Evolutionary conservation across 2,888 invertebrate species (phyloP).

Genomic region (Dynastes grantii): DNA sequence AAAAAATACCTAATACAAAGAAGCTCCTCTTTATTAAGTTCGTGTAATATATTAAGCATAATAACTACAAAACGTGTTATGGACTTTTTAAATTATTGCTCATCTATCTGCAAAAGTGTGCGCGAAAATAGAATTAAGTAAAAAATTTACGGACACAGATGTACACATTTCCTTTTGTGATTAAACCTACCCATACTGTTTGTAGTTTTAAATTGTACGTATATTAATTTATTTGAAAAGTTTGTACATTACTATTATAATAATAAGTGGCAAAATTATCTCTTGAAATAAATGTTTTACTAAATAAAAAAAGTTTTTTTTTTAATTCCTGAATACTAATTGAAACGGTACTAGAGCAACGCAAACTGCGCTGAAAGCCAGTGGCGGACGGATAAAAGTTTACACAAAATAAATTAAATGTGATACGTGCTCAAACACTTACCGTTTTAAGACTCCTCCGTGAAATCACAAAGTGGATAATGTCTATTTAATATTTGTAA

Average conservation of each 20-base stretch:
- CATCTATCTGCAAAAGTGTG: conserved; percentile 9
- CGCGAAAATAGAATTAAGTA: background rate
- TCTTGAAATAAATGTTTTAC: conserved; percentile 45
- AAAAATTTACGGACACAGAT: background rate
- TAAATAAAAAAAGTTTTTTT: conserved; percentile 17
- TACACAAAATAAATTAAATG: too few relatives aligned
- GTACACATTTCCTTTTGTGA: conserved; percentile 30
- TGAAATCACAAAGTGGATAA: too few relatives aligned
- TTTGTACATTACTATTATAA: conserved; percentile 35
- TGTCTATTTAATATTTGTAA: too few relatives aligned
- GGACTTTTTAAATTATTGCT: conserved; percentile 23
- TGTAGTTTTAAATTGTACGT: conserved; percentile 30
- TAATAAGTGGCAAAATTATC: conserved; percentile 26
- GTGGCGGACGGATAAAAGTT: too few relatives aligned
- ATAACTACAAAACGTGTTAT: background rate
- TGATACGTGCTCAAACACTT: too few relatives aligned
- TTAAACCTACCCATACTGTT: conserved; percentile 14
- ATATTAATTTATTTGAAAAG: conserved; percentile 41
- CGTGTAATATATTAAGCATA: conserved; percentile 17
- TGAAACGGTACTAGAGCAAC: too few relatives aligned
- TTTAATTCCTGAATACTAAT: background rate
- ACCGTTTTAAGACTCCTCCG: too few relatives aligned
- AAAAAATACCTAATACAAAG: background rate
- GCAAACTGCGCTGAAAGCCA: too few relatives aligned
- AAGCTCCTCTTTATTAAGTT: conserved; percentile 11